These are phyloP conservation scores for Bombylius discolor DNA, from an alignment of 2,888 invertebrate genomes.

Conservation along the genomic window DNA sequence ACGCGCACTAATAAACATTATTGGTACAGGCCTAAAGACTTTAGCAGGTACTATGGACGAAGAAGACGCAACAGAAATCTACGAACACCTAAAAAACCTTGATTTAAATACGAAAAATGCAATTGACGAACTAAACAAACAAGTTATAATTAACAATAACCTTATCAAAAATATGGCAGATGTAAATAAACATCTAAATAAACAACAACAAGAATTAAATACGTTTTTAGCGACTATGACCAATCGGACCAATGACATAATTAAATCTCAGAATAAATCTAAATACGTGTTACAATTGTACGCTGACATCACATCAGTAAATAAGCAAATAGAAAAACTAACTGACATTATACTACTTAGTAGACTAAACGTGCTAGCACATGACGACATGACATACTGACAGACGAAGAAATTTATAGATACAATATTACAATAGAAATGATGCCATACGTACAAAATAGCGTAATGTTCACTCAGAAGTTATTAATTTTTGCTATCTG, in stretches of 20 bases:
- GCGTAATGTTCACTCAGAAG: not conserved
- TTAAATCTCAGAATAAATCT: not conserved
- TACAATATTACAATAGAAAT: conserved; percentile 2
- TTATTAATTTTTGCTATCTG: not conserved
- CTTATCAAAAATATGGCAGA: not conserved
- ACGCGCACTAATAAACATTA: not conserved
- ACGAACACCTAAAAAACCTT: not conserved
- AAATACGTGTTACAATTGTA: not conserved
- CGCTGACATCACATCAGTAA: not conserved
- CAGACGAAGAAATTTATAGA: not conserved
- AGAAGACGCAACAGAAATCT: not conserved
- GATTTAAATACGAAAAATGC: not conserved
- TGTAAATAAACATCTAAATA: not conserved
- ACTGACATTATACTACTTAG: not conserved
- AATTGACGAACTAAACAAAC: not conserved
- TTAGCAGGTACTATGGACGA: not conserved
- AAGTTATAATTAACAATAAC: not conserved
- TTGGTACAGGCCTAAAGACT: not conserved
- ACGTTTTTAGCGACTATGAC: not conserved
- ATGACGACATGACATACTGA: conserved; percentile 2
- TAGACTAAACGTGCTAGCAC: conserved; percentile 1
- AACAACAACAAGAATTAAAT: not conserved
- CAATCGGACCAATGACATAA: not conserved
- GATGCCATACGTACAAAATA: not conserved
- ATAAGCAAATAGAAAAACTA: conserved; percentile 3